These are phyloP conservation scores for Antedon mediterranea DNA, from an alignment of 53 echinoderm and acorn worm species.

Conservation along the genomic window DNA sequence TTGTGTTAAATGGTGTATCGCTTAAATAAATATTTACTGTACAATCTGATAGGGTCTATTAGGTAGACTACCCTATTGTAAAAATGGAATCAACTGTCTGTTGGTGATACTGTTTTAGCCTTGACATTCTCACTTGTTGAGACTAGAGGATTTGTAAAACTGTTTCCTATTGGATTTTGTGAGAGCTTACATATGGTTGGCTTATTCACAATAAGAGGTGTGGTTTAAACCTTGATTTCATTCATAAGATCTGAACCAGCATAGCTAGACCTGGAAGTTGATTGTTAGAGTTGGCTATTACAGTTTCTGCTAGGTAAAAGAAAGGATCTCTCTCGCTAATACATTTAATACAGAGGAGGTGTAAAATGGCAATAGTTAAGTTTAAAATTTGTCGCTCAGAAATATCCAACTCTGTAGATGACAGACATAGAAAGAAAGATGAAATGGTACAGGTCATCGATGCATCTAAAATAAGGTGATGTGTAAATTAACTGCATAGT, in stretches of 20 bases:
- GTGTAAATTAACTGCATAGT: too few species aligned
- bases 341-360: background rate
- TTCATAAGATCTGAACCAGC: background rate
- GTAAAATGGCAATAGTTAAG: background rate
- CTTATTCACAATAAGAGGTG: background rate
- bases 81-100: background rate
- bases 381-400: background rate
- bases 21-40: too few species aligned
- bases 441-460: too few species aligned
- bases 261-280: background rate
- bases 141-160: background rate
- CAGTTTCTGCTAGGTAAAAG: too few species aligned
- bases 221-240: background rate
- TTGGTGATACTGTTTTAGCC: background rate
- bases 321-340: too few species aligned
- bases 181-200: background rate
- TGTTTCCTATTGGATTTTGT: background rate
- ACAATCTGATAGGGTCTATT: too few species aligned
- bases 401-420: background rate
- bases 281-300: background rate
- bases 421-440: too few species aligned
- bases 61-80: background rate
- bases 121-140: background rate
- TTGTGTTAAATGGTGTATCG: too few species aligned
- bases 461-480: too few species aligned